Evolutionary conservation across 2,797 vertebrate genomes (phyloP).

Genomic region (Sebastes oblongus): DNA sequence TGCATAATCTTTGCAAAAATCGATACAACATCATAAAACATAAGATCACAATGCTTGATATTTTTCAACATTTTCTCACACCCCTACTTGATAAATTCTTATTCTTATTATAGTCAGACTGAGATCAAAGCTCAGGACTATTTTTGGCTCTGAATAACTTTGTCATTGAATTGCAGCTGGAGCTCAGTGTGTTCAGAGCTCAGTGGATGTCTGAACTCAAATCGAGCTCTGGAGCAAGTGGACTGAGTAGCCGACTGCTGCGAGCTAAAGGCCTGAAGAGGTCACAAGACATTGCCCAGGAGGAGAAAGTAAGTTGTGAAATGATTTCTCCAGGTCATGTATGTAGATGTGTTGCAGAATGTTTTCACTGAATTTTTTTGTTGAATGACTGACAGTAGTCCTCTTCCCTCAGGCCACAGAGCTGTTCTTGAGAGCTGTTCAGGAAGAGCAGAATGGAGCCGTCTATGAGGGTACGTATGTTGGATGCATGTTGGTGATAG

Average conservation of each 20-base stretch:
- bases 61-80: too few species aligned
- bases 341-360: background rate
- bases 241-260: slow-evolving; percentile 69
- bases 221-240: slow-evolving; percentile 81
- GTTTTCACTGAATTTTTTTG: background rate
- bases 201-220: slow-evolving; percentile 98
- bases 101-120: background rate
- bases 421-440: slow-evolving; percentile 95
- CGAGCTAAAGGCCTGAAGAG: slow-evolving; percentile 82
- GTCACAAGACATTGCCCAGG: slow-evolving; percentile 88
- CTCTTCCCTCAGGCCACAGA: slow-evolving; percentile 88
- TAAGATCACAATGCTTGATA: too few species aligned
- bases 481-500: background rate
- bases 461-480: slow-evolving; percentile 91
- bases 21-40: too few species aligned
- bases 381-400: slow-evolving; percentile 19
- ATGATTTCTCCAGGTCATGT: background rate
- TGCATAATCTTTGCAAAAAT: too few species aligned
- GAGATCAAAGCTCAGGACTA: background rate
- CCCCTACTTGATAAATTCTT: background rate
- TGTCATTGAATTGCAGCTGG: slow-evolving; percentile 76
- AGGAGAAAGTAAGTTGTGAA: slow-evolving; percentile 87
- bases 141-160: background rate
- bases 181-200: slow-evolving; percentile 94
- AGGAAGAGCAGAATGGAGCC: slow-evolving; percentile 95